phyloP scores from a whole-genome alignment of 2,888 invertebrate species.

The Trachelus iudaicus region DNA sequence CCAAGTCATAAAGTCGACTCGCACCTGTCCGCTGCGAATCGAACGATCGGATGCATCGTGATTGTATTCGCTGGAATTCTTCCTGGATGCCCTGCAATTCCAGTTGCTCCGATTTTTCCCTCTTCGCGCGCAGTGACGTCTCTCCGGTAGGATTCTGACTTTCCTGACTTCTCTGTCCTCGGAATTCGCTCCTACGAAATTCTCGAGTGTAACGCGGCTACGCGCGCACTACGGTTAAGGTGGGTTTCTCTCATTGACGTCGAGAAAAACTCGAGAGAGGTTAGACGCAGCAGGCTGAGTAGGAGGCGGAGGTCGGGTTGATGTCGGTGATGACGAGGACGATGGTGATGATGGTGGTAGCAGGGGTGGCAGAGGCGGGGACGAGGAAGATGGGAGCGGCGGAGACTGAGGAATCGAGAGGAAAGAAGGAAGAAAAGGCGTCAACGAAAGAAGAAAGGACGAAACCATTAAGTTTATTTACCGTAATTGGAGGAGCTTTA shows the following conservation, averaged over 20 bases:
- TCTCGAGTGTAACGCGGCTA: too few relatives aligned
- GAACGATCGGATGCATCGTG: too few relatives aligned
- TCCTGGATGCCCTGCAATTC: too few relatives aligned
- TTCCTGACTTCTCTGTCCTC: too few relatives aligned
- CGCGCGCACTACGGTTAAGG: background rate
- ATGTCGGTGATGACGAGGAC: background rate
- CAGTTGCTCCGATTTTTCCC: too few relatives aligned
- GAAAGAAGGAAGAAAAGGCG: slow-evolving; percentile 7
- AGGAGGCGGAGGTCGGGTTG: background rate
- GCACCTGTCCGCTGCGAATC: background rate
- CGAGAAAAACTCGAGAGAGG: background rate
- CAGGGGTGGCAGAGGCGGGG: background rate
- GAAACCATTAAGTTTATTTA: slow-evolving; percentile 57
- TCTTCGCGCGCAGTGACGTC: too few relatives aligned
- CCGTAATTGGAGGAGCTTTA: slow-evolving; percentile 59
- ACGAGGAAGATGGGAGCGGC: background rate
- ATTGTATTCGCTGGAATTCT: too few relatives aligned
- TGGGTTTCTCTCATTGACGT: background rate
- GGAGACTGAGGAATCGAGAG: background rate
- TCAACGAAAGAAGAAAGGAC: slow-evolving; percentile 21
- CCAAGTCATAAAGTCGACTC: background rate
- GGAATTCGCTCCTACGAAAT: too few relatives aligned
- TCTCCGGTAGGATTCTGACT: too few relatives aligned
- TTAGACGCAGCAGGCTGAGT: background rate
- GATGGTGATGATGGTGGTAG: background rate